Evolutionary conservation across 1,140 invertebrate species (phyloP).

Genomic region (Nebria ingens): DNA sequence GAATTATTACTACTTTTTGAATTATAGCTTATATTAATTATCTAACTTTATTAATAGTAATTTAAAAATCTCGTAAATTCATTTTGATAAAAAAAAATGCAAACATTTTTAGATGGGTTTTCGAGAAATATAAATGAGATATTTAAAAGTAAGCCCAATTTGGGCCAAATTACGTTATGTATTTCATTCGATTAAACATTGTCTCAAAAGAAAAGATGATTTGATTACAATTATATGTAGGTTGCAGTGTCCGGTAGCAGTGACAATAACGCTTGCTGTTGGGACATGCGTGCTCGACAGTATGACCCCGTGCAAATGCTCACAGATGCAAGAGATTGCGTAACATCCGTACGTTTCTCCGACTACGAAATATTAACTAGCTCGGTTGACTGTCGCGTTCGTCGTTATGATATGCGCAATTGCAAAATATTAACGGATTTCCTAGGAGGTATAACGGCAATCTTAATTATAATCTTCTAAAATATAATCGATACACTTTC

Average conservation of each 20-base stretch:
- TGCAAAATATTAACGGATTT: conserved; percentile 77
- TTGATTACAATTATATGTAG: too few species aligned
- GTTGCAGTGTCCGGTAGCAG: conserved; percentile 77
- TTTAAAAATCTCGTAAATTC: too few species aligned
- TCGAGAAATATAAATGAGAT: too few species aligned
- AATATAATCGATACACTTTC: conserved; percentile 18
- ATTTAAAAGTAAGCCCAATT: too few species aligned
- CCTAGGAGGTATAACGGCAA: conserved; percentile 52
- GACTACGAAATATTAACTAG: conserved; percentile 85
- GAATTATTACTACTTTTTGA: too few species aligned
- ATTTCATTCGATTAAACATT: too few species aligned
- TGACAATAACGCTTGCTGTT: conserved; percentile 84
- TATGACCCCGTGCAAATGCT: conserved; percentile 71
- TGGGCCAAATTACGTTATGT: too few species aligned
- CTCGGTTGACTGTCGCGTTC: conserved; percentile 79
- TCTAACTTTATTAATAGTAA: background rate
- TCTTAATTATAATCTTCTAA: conserved; percentile 5
- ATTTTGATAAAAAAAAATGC: background rate
- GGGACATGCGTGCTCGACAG: conserved; percentile 69
- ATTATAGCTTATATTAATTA: background rate
- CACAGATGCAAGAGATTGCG: conserved; percentile 86
- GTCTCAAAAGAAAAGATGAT: too few species aligned
- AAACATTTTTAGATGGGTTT: background rate
- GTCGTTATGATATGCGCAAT: conserved; percentile 83
- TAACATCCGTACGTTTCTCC: conserved; percentile 75